A percentile compares a stretch with the other conserved stretches of the same genome.
These are phyloP conservation scores for Oplegnathus fasciatus DNA, from an alignment of 2,113 vertebrate species.

Conservation along the genomic window DNA sequence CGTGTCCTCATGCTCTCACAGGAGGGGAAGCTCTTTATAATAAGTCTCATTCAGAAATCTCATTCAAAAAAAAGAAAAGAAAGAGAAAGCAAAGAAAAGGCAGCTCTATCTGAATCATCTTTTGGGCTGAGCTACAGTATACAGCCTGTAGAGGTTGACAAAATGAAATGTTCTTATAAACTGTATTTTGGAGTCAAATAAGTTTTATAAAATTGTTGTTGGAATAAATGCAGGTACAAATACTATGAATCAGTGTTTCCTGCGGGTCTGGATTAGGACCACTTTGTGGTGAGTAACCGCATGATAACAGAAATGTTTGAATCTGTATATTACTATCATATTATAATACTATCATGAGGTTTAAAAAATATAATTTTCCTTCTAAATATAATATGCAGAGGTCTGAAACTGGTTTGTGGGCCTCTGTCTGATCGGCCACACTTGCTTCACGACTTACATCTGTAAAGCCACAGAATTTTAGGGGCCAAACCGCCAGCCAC, in stretches of 20 bases:
- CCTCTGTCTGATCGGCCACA: no score
- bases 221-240: background rate
- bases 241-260: background rate
- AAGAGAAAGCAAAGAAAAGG: background rate
- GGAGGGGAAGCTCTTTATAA: background rate
- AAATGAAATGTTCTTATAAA: background rate
- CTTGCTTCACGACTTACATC: no score
- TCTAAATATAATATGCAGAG: no score
- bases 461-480: no score
- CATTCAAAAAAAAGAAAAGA: background rate
- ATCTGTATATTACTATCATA: no score
- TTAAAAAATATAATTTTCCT: no score
- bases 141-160: background rate
- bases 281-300: no score
- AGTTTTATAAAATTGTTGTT: background rate
- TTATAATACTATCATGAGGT: no score
- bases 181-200: background rate
- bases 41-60: background rate
- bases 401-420: no score
- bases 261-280: background rate
- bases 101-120: background rate
- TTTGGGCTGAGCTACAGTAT: background rate
- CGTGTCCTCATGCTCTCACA: background rate
- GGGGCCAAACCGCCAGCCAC: no score
- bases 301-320: no score